These are phyloP conservation scores for Campoplex capitator DNA, from an alignment of 2,888 invertebrate species.

Conservation along the genomic window DNA sequence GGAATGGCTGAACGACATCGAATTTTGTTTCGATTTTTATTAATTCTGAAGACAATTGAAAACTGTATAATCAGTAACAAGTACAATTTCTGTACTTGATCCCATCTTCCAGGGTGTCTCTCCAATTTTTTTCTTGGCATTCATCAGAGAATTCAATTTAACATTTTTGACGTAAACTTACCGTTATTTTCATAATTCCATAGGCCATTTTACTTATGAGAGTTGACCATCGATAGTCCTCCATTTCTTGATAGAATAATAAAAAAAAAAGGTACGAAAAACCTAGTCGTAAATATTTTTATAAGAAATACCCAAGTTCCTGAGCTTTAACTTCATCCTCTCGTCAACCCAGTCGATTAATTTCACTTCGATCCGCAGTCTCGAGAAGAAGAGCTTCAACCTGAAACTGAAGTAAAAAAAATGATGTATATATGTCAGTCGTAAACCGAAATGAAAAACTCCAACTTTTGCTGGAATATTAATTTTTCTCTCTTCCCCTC, in stretches of 20 bases:
- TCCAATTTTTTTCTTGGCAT: background rate
- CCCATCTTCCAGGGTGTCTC: background rate
- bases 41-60: background rate
- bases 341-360: constrained; percentile 29
- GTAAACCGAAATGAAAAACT: constrained; percentile 45
- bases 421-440: constrained; percentile 1
- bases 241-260: background rate
- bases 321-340: background rate
- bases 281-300: constrained; percentile 19
- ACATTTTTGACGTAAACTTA: no score
- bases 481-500: constrained; percentile 47
- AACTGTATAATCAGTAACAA: background rate
- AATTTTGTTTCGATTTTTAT: no score
- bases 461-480: constrained; percentile 57
- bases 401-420: constrained; percentile 12
- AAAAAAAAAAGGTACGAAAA: background rate
- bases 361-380: constrained; percentile 35
- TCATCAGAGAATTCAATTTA: background rate
- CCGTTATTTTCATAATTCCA: background rate
- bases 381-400: constrained; percentile 24
- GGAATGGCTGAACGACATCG: no score
- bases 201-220: background rate
- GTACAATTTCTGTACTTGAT: background rate
- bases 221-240: background rate
- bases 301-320: background rate